Evolutionary conservation across 2,113 vertebrate genomes (phyloP).

Genomic region (Rhinolophus sinicus): DNA sequence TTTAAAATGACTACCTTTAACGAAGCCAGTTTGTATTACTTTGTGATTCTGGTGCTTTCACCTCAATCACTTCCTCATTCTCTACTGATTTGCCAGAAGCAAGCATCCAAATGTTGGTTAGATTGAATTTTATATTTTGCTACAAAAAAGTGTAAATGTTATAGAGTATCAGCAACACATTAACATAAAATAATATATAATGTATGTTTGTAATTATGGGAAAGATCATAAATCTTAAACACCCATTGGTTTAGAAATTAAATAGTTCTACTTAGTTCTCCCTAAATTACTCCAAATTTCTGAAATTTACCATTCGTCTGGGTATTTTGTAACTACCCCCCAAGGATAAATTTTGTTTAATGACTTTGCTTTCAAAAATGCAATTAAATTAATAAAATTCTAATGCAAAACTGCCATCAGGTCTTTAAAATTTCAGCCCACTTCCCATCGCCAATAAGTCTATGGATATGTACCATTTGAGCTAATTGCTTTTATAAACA

Average conservation of each 20-base stretch:
- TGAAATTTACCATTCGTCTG: slow-evolving; percentile 74
- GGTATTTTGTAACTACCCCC: slow-evolving; percentile 72
- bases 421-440: slow-evolving; percentile 67
- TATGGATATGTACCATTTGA: slow-evolving; percentile 48
- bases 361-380: slow-evolving; percentile 74
- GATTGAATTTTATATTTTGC: slow-evolving; percentile 44
- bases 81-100: neutral
- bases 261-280: slow-evolving; percentile 76
- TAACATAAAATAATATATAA: slow-evolving; percentile 75
- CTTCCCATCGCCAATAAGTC: slow-evolving; percentile 42
- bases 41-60: neutral
- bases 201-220: slow-evolving; percentile 74
- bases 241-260: slow-evolving; percentile 78
- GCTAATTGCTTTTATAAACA: slow-evolving; percentile 67
- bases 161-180: slow-evolving; percentile 55
- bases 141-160: slow-evolving; percentile 51
- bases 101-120: slow-evolving; percentile 41
- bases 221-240: slow-evolving; percentile 78
- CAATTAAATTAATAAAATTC: slow-evolving; percentile 79
- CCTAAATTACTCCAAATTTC: slow-evolving; percentile 77
- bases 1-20: slow-evolving; percentile 68
- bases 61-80: slow-evolving; percentile 3
- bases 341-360: slow-evolving; percentile 77
- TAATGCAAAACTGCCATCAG: slow-evolving; percentile 62
- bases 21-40: neutral